A percentile compares a stretch with the other conserved stretches of the same genome.
These are phyloP conservation scores for Sphecodes monilicornis DNA, from an alignment of 2,888 invertebrate genomes.

Conservation along the genomic window DNA sequence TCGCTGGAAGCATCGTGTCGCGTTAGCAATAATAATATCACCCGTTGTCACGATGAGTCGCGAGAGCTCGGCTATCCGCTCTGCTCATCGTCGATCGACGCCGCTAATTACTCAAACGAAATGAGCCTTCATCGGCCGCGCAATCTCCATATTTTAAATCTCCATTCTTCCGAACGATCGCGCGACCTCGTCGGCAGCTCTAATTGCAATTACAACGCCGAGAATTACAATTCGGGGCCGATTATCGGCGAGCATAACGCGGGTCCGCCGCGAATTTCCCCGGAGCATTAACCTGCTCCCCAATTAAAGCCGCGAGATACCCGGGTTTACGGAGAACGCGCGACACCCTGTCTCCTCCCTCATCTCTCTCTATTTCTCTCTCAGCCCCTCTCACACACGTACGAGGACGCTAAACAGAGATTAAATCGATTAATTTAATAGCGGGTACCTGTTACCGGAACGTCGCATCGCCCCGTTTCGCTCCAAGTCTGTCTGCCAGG, in stretches of 20 bases:
- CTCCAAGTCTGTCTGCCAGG: conserved; percentile 33
- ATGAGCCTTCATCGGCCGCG: conserved; percentile 15
- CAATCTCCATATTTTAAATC: conserved; percentile 37
- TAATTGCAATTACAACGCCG: conserved; percentile 41
- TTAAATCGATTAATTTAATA: conserved; percentile 63
- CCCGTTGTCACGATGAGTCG: neutral
- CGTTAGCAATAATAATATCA: conserved; percentile 22
- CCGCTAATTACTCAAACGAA: conserved; percentile 40
- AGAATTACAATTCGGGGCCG: conserved; percentile 44
- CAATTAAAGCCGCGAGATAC: conserved; percentile 44
- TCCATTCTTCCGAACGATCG: conserved; percentile 32
- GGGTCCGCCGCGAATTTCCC: conserved; percentile 39
- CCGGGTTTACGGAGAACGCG: conserved; percentile 33
- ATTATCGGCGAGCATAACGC: conserved; percentile 44
- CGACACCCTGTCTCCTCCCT: neutral
- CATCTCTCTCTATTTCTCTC: neutral
- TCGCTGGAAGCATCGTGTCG: neutral
- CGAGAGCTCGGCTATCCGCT: neutral
- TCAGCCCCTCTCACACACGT: neutral
- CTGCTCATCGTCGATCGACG: neutral
- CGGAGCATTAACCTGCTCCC: conserved; percentile 28
- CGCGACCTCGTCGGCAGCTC: neutral
- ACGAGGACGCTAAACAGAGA: conserved; percentile 42
- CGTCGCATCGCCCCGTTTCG: conserved; percentile 25
- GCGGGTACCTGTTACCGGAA: conserved; percentile 15